phyloP scores from a whole-genome alignment of 2,797 vertebrate species.

The Lutjanus campechanus region DNA sequence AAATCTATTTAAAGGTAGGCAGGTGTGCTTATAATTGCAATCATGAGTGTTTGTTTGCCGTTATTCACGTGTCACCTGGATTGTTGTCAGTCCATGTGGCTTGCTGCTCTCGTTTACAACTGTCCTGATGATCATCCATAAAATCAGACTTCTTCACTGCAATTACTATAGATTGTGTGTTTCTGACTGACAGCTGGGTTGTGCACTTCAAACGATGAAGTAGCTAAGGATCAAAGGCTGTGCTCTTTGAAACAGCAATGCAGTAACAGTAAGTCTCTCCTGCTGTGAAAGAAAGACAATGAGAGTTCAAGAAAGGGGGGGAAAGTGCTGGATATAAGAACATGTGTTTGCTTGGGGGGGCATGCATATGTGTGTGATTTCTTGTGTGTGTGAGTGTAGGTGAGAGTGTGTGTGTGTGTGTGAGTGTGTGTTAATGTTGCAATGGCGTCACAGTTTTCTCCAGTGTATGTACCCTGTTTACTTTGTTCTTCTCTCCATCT shows the following conservation, averaged over 20 bases:
- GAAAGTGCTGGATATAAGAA: slow-evolving; percentile 20
- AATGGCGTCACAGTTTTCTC: slow-evolving; percentile 51
- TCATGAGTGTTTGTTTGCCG: slow-evolving; percentile 50
- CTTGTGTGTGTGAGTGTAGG: slow-evolving; percentile 18
- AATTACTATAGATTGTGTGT: slow-evolving; percentile 31
- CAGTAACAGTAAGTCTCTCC: slow-evolving; percentile 27
- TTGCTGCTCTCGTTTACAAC: slow-evolving; percentile 37
- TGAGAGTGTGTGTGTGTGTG: slow-evolving; percentile 22
- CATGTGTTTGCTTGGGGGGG: slow-evolving; percentile 25
- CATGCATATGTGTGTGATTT: slow-evolving; percentile 6
- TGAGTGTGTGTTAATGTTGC: slow-evolving; percentile 48
- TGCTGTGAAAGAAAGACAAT: slow-evolving; percentile 35
- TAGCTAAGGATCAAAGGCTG: slow-evolving; percentile 50
- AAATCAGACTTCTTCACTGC: slow-evolving; percentile 36
- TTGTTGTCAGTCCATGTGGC: slow-evolving; percentile 26
- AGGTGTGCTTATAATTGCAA: slow-evolving; percentile 61
- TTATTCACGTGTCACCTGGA: slow-evolving; percentile 45
- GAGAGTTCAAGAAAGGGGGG: slow-evolving; percentile 1
- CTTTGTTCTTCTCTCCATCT: slow-evolving; percentile 74
- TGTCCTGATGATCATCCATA: slow-evolving; percentile 39
- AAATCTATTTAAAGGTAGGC: slow-evolving; percentile 62
- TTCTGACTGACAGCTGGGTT: slow-evolving; percentile 41
- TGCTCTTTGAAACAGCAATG: slow-evolving; percentile 40
- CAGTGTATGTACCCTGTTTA: slow-evolving; percentile 66
- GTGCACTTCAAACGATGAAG: slow-evolving; percentile 55